Base-by-base conservation (phyloP, 2,888 invertebrate genomes). In the Agrotis exclamationis region DNA sequence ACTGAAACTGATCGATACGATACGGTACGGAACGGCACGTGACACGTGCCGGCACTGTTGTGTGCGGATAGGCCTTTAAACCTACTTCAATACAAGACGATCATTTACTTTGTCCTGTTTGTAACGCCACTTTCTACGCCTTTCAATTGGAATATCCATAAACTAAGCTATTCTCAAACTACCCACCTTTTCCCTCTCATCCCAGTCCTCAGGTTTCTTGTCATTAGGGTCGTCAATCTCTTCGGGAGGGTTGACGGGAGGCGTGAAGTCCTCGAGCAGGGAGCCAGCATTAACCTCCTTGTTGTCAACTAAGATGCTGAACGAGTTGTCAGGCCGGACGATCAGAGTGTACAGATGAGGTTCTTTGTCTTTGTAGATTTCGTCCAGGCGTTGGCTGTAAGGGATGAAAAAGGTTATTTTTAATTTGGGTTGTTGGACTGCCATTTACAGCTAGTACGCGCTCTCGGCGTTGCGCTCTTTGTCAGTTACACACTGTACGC, bases 341-440 rank as follows among this genome's bases (percentile, higher is more conserved):
- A 99, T 97, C 77, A 99, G 96, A 0, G 99, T 99, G 97, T 99
- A 99, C 62, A 99, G 97, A 91, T 99, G 99, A 0, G 99, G 99
- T 79, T 98, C 97, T 91, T 99, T 99, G 94, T 99, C 99, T 86
- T 98, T 98, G 96, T 98, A 99, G 50, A 97, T 97, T 81, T 98
- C 98, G 87, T 99, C 98, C 28, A 99, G 92, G 22, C 98, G 97
- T 76, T 98, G 97, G 77, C 97, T 97, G 88, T 0, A 84, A 82
- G 14, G 20, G 16, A 20, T 2, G 39, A 16, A 33, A 67, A 50
- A 59, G 14, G 11, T 24, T 14, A 3, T 16, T 24, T 9, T 20
- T 44, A 28, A 39, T 48, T 24, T 54, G 0, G 24, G 39, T n/a
- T 13, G 28, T 54, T n/a, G n/a, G 54, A 28, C 9, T n/a, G 11